Conservation (phyloP, 2,113 vertebrate species). For the Chunga burmeisteri region DNA sequence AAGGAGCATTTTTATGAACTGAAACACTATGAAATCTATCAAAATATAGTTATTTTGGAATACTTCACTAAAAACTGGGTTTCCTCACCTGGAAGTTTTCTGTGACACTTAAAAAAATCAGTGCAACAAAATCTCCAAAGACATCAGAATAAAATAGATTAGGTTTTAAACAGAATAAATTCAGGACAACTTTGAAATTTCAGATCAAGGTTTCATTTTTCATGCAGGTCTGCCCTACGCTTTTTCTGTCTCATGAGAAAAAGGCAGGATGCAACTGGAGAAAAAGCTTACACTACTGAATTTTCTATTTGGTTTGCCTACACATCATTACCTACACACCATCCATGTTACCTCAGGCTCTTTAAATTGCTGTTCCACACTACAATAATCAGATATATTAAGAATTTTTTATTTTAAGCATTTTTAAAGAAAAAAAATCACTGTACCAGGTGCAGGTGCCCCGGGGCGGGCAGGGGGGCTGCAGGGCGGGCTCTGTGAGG, state of each 20-base stretch:
- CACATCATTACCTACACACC: background rate
- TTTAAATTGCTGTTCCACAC: background rate
- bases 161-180: background rate
- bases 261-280: background rate
- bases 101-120: background rate
- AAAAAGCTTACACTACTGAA: background rate
- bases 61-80: background rate
- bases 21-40: background rate
- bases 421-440: background rate
- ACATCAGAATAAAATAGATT: background rate
- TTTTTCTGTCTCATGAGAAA: background rate
- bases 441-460: accelerated
- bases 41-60: background rate
- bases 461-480: accelerated
- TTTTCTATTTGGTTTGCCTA: background rate
- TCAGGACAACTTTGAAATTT: background rate
- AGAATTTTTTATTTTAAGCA: background rate
- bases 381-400: background rate
- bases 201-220: background rate
- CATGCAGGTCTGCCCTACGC: background rate
- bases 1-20: background rate
- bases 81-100: background rate
- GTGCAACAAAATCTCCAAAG: background rate
- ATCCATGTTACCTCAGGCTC: background rate
- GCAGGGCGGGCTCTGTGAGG: background rate